Conservation (phyloP, 2,113 vertebrate species). For the Arenaria interpres region DNA sequence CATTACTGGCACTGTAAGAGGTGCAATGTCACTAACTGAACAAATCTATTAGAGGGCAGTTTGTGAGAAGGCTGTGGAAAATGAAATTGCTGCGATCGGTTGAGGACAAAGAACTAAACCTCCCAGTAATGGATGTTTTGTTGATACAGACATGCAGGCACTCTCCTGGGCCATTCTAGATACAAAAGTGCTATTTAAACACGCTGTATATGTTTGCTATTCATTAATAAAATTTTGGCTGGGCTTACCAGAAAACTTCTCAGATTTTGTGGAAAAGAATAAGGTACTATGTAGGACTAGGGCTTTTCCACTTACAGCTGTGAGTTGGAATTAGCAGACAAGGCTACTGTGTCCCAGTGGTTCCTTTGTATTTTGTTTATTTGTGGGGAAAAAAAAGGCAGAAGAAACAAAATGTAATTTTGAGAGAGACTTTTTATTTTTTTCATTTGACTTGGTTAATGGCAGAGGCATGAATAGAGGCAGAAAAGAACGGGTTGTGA, state of each 20-base stretch:
- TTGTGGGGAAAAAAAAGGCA: neutral
- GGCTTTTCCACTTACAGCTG: neutral
- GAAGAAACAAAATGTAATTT: neutral
- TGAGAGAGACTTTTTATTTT: neutral
- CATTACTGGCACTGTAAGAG: neutral
- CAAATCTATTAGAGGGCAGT: neutral
- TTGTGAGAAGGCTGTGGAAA: neutral
- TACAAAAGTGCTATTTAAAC: neutral
- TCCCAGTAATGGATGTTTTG: neutral
- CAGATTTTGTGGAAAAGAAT: neutral
- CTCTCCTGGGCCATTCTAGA: neutral
- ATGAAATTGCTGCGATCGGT: neutral
- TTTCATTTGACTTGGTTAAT: neutral
- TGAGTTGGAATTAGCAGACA: neutral
- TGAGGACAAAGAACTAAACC: neutral
- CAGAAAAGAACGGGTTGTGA: neutral
- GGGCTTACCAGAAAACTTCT: neutral
- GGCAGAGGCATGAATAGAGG: neutral
- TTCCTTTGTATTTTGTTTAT: neutral
- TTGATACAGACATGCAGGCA: neutral
- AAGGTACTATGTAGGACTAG: neutral
- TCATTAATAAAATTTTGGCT: neutral
- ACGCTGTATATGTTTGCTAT: neutral
- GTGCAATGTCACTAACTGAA: neutral
- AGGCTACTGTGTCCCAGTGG: neutral